phyloP scores from a whole-genome alignment of 1,140 invertebrate species.

The Anthonomus grandis region DNA sequence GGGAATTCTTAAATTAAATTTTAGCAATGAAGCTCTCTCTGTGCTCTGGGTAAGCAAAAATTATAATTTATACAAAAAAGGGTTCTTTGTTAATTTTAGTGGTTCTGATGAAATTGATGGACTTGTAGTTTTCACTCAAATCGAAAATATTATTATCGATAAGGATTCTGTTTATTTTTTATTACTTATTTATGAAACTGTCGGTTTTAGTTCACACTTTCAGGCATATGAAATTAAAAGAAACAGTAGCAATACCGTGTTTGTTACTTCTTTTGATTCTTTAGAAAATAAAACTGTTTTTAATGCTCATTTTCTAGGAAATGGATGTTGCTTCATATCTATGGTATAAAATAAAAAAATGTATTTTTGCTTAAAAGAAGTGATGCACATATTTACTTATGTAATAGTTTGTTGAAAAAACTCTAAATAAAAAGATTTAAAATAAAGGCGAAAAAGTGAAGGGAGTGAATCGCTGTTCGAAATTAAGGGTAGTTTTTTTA shows the following conservation, averaged over 20 bases:
- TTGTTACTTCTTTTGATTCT: slow-evolving; percentile 3
- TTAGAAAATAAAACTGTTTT: slow-evolving; percentile 6
- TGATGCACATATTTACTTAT: too few species aligned
- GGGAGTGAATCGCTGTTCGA: background rate
- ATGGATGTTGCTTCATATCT: slow-evolving; percentile 1
- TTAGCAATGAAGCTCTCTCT: background rate
- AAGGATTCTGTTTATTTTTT: slow-evolving; percentile 1
- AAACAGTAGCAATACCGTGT: background rate
- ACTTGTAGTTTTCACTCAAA: slow-evolving; percentile 1
- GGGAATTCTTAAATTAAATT: slow-evolving; percentile 11
- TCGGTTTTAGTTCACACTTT: slow-evolving; percentile 7
- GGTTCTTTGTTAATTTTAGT: background rate
- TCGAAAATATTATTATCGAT: slow-evolving; percentile 3
- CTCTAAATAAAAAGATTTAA: background rate
- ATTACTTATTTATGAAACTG: background rate
- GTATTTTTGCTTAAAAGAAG: slow-evolving; percentile 1
- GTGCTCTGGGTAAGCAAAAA: slow-evolving; percentile 8
- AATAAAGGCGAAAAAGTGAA: background rate
- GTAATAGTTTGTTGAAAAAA: background rate
- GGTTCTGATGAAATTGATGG: background rate
- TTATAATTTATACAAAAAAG: slow-evolving; percentile 9
- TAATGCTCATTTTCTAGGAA: slow-evolving; percentile 1
- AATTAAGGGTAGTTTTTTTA: background rate
- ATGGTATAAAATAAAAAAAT: slow-evolving; percentile 1
- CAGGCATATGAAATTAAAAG: background rate